Evolutionary conservation across 1,140 invertebrate species (phyloP), one percentile per base, ranked within the genome.

Genomic region (Drosophila azteca): DNA sequence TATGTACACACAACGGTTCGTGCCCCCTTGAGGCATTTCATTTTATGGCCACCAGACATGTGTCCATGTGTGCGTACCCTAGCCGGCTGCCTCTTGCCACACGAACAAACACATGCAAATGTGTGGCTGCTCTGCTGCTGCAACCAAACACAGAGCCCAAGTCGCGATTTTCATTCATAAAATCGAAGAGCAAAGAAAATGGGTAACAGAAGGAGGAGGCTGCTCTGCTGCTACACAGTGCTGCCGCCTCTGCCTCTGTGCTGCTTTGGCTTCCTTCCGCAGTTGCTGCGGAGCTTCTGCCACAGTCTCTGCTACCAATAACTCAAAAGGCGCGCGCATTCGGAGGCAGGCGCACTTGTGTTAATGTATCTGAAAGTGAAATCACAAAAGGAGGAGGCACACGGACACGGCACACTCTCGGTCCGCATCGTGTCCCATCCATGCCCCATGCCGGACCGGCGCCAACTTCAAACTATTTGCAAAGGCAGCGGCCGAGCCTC

Each of bases 341-440:
- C 73, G 46, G 62, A 13, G 35, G 35, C 35, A 39, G 35, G 35
- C 60, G 79, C 79, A 84, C 79, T 83, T 84, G 79, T 79, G 76
- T 83, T 83, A 83, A 83, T 83, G 79, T 83, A 83, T 83, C 79
- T 83, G 79, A 83, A 83, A 83, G 80, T 83, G 79, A 83, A 83
- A 82, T 82, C 79, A 82, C 61, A 52, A 69, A 65, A 65, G 60
- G 62, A 22, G 54, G 29, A 48, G 48, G 15, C 15, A 17, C 49
- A 67, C 52, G 53, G 31, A 9, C 31, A 35, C 31, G 31, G 9
- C 11, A 39, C 35, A 39, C 35, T 39, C 35, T 39, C 35, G 35
- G 35, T 39, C 35, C 35, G 35, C 35, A 11, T 13, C 35, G 35
- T 39, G 35, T 11, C 35, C 35, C 43, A 69, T 66, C 54, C 60